A percentile compares a stretch with the other conserved stretches of the same genome.
phyloP scores from a whole-genome alignment of 2,113 vertebrate genomes.

The Anhinga rufa region DNA sequence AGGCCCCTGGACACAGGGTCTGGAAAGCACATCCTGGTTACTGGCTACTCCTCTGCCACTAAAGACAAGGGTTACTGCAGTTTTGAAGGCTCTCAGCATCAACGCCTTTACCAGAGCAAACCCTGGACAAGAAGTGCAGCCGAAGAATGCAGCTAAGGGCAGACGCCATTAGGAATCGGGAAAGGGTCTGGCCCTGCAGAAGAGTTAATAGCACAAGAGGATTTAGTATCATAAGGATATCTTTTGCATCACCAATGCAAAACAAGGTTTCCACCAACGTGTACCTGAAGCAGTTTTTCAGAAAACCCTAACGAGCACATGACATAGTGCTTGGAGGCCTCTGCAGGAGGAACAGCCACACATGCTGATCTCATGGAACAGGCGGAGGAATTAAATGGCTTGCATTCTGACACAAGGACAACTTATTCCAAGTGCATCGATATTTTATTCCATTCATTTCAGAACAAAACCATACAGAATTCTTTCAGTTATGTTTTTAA shows the following conservation, averaged over 20 bases:
- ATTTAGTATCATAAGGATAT: too few relatives aligned
- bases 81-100: neutral
- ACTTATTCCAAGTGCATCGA: accelerated
- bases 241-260: neutral
- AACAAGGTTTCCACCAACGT: neutral
- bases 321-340: neutral
- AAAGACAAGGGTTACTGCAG: neutral
- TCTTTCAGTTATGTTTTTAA: neutral
- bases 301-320: neutral
- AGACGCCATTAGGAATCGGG: neutral
- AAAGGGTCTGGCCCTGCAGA: neutral
- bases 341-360: neutral
- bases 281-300: neutral
- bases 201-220: neutral
- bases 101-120: neutral
- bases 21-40: neutral
- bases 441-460: neutral
- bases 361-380: neutral
- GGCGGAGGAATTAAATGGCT: neutral
- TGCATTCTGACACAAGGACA: neutral
- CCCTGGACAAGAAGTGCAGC: neutral
- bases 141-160: neutral
- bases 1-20: neutral
- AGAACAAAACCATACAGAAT: neutral
- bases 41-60: neutral